Evolutionary conservation across 2,113 vertebrate genomes (phyloP), one percentile per base, ranked within the genome.

Genomic region (Poicephalus meyeri): DNA sequence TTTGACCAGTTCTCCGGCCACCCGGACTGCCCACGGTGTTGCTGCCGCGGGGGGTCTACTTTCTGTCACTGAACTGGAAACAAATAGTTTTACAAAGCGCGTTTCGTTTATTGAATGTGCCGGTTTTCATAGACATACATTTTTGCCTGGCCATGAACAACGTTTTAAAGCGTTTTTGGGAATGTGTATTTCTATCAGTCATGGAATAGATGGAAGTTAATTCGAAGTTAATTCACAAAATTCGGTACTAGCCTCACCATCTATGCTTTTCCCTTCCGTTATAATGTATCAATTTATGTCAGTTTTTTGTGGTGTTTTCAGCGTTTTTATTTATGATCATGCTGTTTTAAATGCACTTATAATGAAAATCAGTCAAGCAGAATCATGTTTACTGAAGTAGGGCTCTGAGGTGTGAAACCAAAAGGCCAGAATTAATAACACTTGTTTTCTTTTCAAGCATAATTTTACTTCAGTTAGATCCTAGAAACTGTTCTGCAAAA

Each of bases 191-290:
- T 68, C 15, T 50, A 13, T 55, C 39, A 17, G 52, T 76, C 33
- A 0, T 52, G 65, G 25, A 44, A 44, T 25, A 37, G 50, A 19
- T 8, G 26, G 70, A 52, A 56, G 26, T 25, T 86, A 39, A 52
- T 56, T 88, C 20, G 11, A 52, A 71, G 77, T 24, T 81, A 84
- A 12, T 78, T 52, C 2, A 23, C 78, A 42, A 60, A 70, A 47
- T 66, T 50, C 1, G 0, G 4, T 35, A 6, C 47, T 52, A 25
- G 58, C 6, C 11, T 91, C 2, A 0, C 10, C 4, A 1, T 39
- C 15, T 78, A 1, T 42, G 5, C 39, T 89, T 80, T 60, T 28
- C 26, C 19, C 69, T 69, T 42, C 58, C 2, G 1, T 58, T 66
- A 13, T 12, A 26, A 49, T 31, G 5, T 4, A 20, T 53, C 21